Conservation (phyloP, 2,888 invertebrate genomes). For the Chouioia cunea region DNA sequence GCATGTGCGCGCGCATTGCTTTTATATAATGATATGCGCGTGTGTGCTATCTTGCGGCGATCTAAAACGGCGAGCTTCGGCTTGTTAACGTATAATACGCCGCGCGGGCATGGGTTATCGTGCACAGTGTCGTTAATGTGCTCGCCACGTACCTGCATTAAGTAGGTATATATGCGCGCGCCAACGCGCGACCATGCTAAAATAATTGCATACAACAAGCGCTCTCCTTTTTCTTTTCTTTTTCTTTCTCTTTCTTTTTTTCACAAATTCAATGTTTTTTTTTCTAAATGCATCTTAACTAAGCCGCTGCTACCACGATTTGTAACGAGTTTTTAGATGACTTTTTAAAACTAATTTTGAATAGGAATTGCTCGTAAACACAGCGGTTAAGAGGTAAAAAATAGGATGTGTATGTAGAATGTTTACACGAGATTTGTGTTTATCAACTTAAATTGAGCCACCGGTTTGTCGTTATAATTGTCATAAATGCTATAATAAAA, state of each 20-base stretch:
- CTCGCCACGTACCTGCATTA: constrained; percentile 49
- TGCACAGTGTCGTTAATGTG: constrained; percentile 53
- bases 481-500: too few relatives aligned
- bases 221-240: neutral
- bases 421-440: too few relatives aligned
- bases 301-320: neutral
- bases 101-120: constrained; percentile 52
- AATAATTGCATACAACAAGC: constrained; percentile 40
- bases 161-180: constrained; percentile 38
- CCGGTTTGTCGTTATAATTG: too few relatives aligned
- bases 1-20: neutral
- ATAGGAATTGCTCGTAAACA: too few relatives aligned
- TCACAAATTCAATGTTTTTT: neutral
- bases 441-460: too few relatives aligned
- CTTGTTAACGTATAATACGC: constrained; percentile 56
- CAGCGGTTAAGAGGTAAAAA: too few relatives aligned
- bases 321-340: too few relatives aligned
- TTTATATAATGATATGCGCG: constrained; percentile 22
- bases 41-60: constrained; percentile 55
- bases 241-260: neutral
- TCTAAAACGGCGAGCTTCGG: constrained; percentile 60
- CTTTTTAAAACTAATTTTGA: too few relatives aligned
- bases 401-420: too few relatives aligned
- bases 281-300: too few relatives aligned
- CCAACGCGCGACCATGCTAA: constrained; percentile 36